Percentiles rank a stretch among this genome's conserved stretches.
Conservation (phyloP, 2,888 invertebrate species). For the Monochamus alternatus region DNA sequence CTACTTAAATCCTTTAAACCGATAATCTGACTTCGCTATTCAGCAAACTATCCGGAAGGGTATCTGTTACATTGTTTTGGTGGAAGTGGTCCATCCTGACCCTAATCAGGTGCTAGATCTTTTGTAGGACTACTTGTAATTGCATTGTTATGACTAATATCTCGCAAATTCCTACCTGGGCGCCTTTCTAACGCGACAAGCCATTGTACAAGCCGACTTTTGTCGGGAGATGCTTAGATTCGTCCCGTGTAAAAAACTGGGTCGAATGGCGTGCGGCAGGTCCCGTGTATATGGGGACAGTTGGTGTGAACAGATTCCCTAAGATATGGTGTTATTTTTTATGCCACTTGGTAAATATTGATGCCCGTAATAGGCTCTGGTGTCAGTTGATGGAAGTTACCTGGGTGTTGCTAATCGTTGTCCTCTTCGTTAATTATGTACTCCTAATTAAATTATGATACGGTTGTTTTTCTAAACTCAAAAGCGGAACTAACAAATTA, state of each 20-base stretch:
- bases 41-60: conserved; percentile 36
- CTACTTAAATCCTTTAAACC: conserved; percentile 24
- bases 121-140: conserved; percentile 64
- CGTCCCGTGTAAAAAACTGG: neutral
- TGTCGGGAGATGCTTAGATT: conserved; percentile 8
- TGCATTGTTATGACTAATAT: conserved; percentile 60
- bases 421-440: too few species aligned
- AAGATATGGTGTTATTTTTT: neutral
- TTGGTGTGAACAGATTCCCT: neutral
- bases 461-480: too few species aligned
- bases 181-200: conserved; percentile 61
- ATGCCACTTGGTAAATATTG: neutral
- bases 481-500: too few species aligned
- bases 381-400: neutral
- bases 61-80: conserved; percentile 64
- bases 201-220: conserved; percentile 62
- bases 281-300: neutral
- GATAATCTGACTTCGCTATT: neutral
- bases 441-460: too few species aligned
- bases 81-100: conserved; percentile 58
- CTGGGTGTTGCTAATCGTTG: too few species aligned
- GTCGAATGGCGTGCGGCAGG: neutral
- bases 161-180: conserved; percentile 56
- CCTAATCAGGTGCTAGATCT: conserved; percentile 61
- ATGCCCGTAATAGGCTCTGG: neutral